Percentiles rank a stretch among this genome's conserved stretches.
phyloP scores from a whole-genome alignment of 2,888 invertebrate genomes.

The Cerceris rybyensis region DNA sequence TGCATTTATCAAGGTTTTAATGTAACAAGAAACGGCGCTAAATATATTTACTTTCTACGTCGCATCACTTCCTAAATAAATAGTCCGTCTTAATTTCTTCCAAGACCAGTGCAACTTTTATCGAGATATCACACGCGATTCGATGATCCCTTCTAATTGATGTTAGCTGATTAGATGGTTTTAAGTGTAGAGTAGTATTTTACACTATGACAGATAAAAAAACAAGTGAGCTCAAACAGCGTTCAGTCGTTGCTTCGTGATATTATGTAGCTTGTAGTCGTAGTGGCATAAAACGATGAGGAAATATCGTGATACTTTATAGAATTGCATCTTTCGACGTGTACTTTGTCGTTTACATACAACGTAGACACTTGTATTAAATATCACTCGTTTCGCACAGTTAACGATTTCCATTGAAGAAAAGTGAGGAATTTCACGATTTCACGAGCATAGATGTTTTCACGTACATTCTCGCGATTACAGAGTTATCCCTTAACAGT shows the following conservation, averaged over 20 bases:
- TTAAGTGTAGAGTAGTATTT: constrained; percentile 15
- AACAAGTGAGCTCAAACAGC: background rate
- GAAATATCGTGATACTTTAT: constrained; percentile 3
- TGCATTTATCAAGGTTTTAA: too few relatives aligned
- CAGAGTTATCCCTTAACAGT: background rate
- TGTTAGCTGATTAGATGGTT: constrained; percentile 13
- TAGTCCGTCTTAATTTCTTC: constrained; percentile 5
- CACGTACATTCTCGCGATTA: background rate
- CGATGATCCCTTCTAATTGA: constrained; percentile 2
- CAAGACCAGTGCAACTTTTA: constrained; percentile 28
- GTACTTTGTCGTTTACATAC: background rate
- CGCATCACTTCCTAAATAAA: background rate
- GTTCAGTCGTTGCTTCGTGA: background rate
- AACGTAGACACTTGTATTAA: background rate
- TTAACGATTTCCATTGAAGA: background rate
- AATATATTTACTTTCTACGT: background rate
- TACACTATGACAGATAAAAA: background rate
- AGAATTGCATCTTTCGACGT: background rate
- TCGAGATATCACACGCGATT: background rate
- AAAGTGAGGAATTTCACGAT: background rate
- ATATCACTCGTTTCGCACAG: constrained; percentile 4
- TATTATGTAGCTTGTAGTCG: constrained; percentile 24
- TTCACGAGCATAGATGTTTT: constrained; percentile 15
- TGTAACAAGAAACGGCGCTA: background rate
- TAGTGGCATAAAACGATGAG: constrained; percentile 7